These are phyloP conservation scores for Dynastes hyllus DNA, from an alignment of 2,888 invertebrate species.

Conservation along the genomic window DNA sequence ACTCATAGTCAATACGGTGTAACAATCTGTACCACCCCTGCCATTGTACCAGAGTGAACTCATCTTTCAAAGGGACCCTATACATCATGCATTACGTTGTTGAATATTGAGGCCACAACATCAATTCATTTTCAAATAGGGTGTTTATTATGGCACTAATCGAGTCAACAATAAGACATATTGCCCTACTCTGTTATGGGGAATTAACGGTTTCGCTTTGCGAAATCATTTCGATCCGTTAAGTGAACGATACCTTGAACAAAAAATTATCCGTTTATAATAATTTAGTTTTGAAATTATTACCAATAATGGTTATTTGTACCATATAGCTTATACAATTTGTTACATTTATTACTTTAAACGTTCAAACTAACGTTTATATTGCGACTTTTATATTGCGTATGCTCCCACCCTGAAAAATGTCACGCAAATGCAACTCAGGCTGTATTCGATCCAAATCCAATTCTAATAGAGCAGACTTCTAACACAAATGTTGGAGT, in stretches of 20 bases:
- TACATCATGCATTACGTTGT: slow-evolving; percentile 45
- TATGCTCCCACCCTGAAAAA: too few species aligned
- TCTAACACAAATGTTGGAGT: too few species aligned
- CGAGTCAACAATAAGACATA: slow-evolving; percentile 45
- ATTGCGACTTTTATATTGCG: too few species aligned
- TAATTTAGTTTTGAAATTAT: slow-evolving; percentile 3
- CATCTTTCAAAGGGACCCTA: slow-evolving; percentile 52
- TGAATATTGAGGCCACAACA: slow-evolving; percentile 45
- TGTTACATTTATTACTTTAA: too few species aligned
- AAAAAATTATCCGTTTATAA: not conserved
- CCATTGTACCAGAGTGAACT: slow-evolving; percentile 56
- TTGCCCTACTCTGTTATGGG: slow-evolving; percentile 37
- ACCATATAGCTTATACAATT: too few species aligned
- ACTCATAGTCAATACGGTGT: slow-evolving; percentile 54
- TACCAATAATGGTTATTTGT: too few species aligned
- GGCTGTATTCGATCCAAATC: too few species aligned
- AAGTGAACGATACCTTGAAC: slow-evolving; percentile 7
- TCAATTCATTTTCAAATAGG: slow-evolving; percentile 49
- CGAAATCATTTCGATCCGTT: slow-evolving; percentile 23
- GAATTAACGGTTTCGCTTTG: slow-evolving; percentile 34
- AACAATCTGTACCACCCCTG: slow-evolving; percentile 59
- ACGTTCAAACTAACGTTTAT: too few species aligned
- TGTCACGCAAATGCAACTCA: too few species aligned
- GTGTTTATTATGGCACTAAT: slow-evolving; percentile 49
- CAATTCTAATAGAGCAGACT: too few species aligned